Percentiles rank a stretch among this genome's conserved stretches.
Conservation (phyloP, 2,113 vertebrate genomes). For the Cercopithecus mona region DNA sequence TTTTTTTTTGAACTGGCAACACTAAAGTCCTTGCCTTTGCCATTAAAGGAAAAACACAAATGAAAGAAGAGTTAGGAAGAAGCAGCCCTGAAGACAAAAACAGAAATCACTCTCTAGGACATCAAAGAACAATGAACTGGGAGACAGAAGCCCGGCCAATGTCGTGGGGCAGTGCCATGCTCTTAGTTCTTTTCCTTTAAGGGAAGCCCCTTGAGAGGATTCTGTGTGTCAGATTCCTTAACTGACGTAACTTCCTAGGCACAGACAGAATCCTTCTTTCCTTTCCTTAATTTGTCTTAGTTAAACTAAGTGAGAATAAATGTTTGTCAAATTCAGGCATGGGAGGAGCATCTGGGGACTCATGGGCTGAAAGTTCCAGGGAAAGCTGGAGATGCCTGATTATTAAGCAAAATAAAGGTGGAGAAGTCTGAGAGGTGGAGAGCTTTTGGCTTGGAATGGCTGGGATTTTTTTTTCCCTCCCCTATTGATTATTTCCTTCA, state of each 20-base stretch:
- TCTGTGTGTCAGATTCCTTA: neutral
- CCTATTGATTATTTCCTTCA: neutral
- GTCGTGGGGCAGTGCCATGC: neutral
- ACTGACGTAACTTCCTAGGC: neutral
- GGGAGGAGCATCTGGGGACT: neutral
- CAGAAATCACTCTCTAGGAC: constrained; percentile 47
- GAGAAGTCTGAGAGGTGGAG: neutral
- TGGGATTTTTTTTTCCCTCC: neutral
- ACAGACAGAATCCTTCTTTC: neutral
- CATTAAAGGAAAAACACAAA: constrained; percentile 58
- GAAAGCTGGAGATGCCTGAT: constrained; percentile 35
- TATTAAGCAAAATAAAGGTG: neutral
- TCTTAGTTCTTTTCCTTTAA: neutral
- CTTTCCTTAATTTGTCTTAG: constrained; percentile 14
- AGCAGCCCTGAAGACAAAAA: constrained; percentile 45
- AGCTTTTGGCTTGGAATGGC: neutral
- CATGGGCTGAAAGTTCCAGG: neutral
- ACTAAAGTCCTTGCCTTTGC: constrained; percentile 40
- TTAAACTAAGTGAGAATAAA: neutral
- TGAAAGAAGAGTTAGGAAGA: neutral
- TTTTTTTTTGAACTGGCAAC: constrained; percentile 21
- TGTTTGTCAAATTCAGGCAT: neutral
- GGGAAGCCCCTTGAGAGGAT: neutral
- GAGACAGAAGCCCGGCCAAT: neutral
- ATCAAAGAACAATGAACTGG: neutral